phyloP scores from a whole-genome alignment of 2,797 vertebrate genomes.

The Natrix natrix region DNA sequence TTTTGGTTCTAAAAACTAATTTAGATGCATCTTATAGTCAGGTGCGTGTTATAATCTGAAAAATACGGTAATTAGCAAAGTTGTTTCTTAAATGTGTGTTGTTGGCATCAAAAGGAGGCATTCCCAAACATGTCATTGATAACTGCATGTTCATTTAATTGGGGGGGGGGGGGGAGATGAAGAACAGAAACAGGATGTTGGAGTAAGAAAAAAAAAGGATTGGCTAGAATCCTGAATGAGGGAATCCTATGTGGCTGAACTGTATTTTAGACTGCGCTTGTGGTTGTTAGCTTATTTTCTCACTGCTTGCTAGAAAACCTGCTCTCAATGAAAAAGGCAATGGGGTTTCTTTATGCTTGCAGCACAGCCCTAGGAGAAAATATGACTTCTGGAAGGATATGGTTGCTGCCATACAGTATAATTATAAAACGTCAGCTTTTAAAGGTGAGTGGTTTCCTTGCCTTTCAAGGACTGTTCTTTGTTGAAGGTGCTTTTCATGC shows the following conservation, averaged over 20 bases:
- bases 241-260: not conserved
- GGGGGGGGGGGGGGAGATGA: no score
- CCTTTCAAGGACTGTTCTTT: not conserved
- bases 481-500: not conserved
- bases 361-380: conserved; percentile 83
- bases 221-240: not conserved
- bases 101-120: not conserved
- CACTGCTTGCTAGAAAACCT: not conserved
- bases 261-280: not conserved
- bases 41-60: no score
- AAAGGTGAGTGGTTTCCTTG: conserved; percentile 80
- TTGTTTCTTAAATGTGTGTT: not conserved
- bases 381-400: conserved; percentile 96
- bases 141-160: not conserved
- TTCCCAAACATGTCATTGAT: not conserved
- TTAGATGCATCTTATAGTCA: no score
- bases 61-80: not conserved
- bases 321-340: conserved; percentile 27
- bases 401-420: conserved; percentile 90
- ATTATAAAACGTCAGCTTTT: conserved; percentile 95
- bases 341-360: conserved; percentile 33
- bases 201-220: not conserved
- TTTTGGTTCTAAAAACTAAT: no score
- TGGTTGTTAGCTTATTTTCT: not conserved
- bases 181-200: not conserved